These are phyloP conservation scores for Pristionchus japonicus DNA, from an alignment of 2,888 invertebrate genomes.

Conservation along the genomic window DNA sequence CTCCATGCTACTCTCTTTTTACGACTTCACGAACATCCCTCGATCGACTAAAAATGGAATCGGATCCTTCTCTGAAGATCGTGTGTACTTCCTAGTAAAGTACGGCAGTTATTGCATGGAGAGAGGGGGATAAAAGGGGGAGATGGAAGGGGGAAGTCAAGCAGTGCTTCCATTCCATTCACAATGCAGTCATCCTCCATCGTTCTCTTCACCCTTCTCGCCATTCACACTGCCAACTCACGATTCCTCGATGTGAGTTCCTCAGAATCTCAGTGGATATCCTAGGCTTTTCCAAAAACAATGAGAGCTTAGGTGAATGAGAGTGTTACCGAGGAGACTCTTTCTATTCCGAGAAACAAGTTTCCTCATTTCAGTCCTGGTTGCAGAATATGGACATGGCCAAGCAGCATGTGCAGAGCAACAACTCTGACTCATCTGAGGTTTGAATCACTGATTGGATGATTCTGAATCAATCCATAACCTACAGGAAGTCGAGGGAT, in stretches of 20 bases:
- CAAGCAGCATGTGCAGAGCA: not conserved
- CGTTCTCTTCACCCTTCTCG: not conserved
- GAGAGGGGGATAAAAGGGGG: not conserved
- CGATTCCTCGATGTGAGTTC: not conserved
- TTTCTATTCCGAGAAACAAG: not conserved
- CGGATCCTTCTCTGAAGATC: not conserved
- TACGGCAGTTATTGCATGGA: not conserved
- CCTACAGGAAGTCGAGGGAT: not conserved
- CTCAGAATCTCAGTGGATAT: too few relatives aligned
- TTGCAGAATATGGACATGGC: not conserved
- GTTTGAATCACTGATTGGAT: not conserved
- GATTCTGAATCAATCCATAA: not conserved
- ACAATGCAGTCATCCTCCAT: not conserved
- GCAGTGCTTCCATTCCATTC: not conserved
- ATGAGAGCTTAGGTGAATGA: too few relatives aligned
- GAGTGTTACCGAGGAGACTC: too few relatives aligned
- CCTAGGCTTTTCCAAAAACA: too few relatives aligned
- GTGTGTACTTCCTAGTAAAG: slow-evolving; percentile 6
- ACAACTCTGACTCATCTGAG: not conserved
- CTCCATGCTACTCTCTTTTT: not conserved
- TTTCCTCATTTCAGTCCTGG: not conserved
- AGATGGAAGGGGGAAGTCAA: not conserved
- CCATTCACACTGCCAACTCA: not conserved
- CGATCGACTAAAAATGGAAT: not conserved
- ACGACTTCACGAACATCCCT: not conserved